Evolutionary conservation across 2,888 invertebrate genomes (phyloP), one percentile per base, ranked within the genome.

Genomic region (Halictus ligatus): DNA sequence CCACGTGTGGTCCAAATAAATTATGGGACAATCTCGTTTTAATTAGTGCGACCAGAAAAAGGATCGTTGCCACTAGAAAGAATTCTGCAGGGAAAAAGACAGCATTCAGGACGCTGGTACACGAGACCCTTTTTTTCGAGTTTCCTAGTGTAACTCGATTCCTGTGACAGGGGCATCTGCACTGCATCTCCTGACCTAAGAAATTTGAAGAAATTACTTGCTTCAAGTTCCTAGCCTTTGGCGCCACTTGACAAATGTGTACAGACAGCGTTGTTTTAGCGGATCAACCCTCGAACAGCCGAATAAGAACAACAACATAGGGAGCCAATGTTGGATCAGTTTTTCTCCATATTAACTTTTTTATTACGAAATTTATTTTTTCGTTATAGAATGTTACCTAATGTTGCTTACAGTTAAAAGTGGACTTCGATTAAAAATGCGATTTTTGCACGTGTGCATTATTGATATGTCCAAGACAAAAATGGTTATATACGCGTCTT

Each of bases 121-220:
- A 67, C 67, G 73, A 29, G 50, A 67, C 15, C 74, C 29, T 83
- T 81, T 78, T 78, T 71, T 71, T 50, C 76, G 73, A 82, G 82
- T 15, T 72, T 71, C 75, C 50, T 64, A 43, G 58, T 13, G 89
- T 89, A 90, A 90, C 35, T 29, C 75, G 89, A 90, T 73, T 84
- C 89, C 83, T 74, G 69, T 0, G 46, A 21, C 18, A 35, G 72
- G 81, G 81, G 87, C 90, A 85, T 90, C 86, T 90, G 86, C 58
- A 58, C 71, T 67, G 67, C 73, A 83, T 83, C 74, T 81, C 35
- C 77, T 76, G 71, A 84, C 82, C 69, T 71, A 71, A 86, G 81
- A 78, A 87, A 89, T 78, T 67, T 29, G 58, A 90, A 88, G 86
- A 85, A 50, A 71, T 74, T 71, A 35, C 81, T 72, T 73, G 72